phyloP scores from a whole-genome alignment of 2,888 invertebrate genomes.

The Gryllus longicercus region DNA sequence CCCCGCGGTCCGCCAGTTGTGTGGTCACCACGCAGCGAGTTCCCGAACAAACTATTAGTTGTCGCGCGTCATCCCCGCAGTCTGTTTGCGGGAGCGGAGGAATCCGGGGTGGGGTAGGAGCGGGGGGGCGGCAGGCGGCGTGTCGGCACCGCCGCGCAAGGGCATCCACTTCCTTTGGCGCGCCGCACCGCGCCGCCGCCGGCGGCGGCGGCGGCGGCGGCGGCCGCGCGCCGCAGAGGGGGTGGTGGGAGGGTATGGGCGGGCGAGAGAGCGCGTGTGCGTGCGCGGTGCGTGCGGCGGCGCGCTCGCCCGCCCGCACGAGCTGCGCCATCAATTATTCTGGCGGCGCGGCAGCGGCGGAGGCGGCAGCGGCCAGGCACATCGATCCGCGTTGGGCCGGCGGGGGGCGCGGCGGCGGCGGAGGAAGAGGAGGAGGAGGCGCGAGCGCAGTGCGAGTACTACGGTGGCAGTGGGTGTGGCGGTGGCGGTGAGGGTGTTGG shows the following conservation, averaged over 20 bases:
- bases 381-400: background rate
- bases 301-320: background rate
- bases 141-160: conserved; percentile 30
- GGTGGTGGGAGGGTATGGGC: background rate
- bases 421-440: background rate
- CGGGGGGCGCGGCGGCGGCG: background rate
- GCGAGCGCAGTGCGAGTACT: no score
- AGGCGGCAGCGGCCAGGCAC: background rate
- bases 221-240: background rate
- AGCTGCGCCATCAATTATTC: conserved; percentile 9
- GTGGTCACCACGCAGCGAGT: no score
- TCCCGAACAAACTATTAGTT: no score
- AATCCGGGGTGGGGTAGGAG: conserved; percentile 36
- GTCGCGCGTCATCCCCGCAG: conserved; percentile 39
- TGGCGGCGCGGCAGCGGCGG: background rate
- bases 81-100: conserved; percentile 40
- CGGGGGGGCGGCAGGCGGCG: conserved; percentile 36
- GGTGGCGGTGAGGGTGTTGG: background rate
- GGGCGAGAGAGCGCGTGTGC: background rate
- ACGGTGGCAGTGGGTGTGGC: background rate
- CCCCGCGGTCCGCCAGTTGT: no score
- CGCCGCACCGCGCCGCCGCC: conserved; percentile 25
- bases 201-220: background rate
- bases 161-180: no score
- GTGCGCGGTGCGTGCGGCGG: background rate